Base-by-base conservation (phyloP, 2,888 invertebrate species). In the Cryptophagus acutangulus region DNA sequence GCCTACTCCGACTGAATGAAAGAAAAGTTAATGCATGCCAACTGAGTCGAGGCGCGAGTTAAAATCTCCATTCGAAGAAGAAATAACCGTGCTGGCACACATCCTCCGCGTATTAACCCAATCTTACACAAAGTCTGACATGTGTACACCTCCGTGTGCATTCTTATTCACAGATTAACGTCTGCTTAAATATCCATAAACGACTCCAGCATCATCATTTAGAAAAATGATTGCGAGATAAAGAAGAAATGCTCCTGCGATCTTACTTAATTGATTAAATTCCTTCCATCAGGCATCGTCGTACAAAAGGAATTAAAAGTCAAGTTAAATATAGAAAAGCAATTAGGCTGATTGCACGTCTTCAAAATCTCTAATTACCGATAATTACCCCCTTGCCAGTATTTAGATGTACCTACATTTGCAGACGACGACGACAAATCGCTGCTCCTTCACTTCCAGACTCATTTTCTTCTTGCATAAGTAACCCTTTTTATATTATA, bases 341-440 rank as follows among this genome's bases (percentile, higher is more conserved):
- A 55, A 55, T 55, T 55, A 53, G 50, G 48, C 37, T 46, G 49
- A 55, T 55, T 55, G 50, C 49, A 43, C 39, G 41, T 40, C 50
- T 41, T 47, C 46, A 49, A 51, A 54, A 48, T 45, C 43, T 50
- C 53, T 57, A 54, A 59, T 59, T 57, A 56, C 53, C 49, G 46
- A 52, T 57, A 57, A 58, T 58, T 58, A 54, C 55, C 51, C 4
- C 45, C 45, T 33, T 46, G 45, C 46, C 48, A 51, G 51, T 48
- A 51, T 51, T 51, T 48, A 36, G 47, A 20, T 8, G n/a, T 20
- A n/a, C 6, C n/a, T 6, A 20, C 6, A 8, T 20, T n/a, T 6
- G 24, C n/a, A n/a, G n/a, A n/a, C n/a, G n/a, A n/a, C n/a, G n/a
- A n/a, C n/a, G 24, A 20, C 24, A 20, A 20, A 20, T 20, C 24